These are phyloP conservation scores for Naso thynnoides DNA, from an alignment of 2,797 vertebrate genomes.

Conservation along the genomic window DNA sequence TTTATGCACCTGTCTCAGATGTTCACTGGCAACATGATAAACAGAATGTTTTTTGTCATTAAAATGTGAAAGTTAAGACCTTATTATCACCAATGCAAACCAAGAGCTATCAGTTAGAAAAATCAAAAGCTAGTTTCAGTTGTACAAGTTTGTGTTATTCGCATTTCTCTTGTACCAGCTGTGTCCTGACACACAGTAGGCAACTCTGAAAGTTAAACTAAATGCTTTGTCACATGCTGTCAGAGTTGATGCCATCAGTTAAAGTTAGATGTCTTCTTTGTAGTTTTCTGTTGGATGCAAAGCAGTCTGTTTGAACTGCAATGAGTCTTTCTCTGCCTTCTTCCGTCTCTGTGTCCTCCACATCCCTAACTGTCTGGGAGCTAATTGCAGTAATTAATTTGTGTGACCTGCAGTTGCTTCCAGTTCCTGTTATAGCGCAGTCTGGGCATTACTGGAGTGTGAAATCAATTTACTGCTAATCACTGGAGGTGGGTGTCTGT, in stretches of 20 bases:
- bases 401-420: conserved; percentile 66
- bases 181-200: neutral
- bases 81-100: neutral
- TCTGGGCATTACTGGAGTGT: conserved; percentile 67
- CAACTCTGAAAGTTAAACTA: neutral
- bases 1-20: too few relatives aligned
- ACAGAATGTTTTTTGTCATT: neutral
- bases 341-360: conserved; percentile 39
- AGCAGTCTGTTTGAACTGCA: neutral
- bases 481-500: conserved; percentile 65
- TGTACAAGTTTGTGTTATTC: neutral
- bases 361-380: conserved; percentile 61
- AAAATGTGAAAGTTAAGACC: neutral
- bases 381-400: conserved; percentile 76
- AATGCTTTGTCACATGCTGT: neutral
- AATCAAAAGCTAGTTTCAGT: neutral
- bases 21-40: too few relatives aligned
- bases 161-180: neutral
- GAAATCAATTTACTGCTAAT: conserved; percentile 77
- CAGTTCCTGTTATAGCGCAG: conserved; percentile 62
- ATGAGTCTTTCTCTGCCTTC: conserved; percentile 8
- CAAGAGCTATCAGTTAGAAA: neutral
- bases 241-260: conserved; percentile 3
- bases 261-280: neutral
- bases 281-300: neutral